Conservation (phyloP, 2,888 invertebrate genomes). For the Odontothrips loti region DNA sequence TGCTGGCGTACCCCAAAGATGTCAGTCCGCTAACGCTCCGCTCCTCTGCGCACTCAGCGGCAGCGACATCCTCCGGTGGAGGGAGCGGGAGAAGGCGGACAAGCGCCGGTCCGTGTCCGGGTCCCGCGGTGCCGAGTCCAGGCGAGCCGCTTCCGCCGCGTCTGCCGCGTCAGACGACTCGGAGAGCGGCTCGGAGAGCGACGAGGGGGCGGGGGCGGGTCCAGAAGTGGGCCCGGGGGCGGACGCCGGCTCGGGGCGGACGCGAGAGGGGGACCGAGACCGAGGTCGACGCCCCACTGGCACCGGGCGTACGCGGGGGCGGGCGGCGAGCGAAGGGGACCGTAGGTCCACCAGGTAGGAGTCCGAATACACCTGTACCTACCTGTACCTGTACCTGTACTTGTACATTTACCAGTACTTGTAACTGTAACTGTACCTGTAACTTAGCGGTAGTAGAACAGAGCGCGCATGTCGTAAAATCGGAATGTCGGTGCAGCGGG, state of each 20-base stretch:
- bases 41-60: not conserved
- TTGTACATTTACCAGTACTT: too few species aligned
- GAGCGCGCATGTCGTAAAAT: too few species aligned
- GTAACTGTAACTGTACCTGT: too few species aligned
- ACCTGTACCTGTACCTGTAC: too few species aligned
- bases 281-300: slow-evolving; percentile 32
- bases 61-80: slow-evolving; percentile 40
- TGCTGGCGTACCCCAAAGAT: too few species aligned
- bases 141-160: not conserved
- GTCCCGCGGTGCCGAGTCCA: not conserved
- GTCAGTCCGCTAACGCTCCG: not conserved
- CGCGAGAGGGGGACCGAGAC: slow-evolving; percentile 35
- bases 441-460: too few species aligned
- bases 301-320: slow-evolving; percentile 45
- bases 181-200: slow-evolving; percentile 39
- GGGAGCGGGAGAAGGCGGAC: slow-evolving; percentile 37
- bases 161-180: slow-evolving; percentile 37
- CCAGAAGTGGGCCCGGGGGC: slow-evolving; percentile 38
- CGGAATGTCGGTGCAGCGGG: not conserved
- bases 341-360: slow-evolving; percentile 36
- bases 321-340: slow-evolving; percentile 44
- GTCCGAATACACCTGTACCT: too few species aligned
- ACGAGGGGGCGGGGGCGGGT: slow-evolving; percentile 41
- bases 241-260: slow-evolving; percentile 28
- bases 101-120: slow-evolving; percentile 29